Evolutionary conservation across 1,140 invertebrate genomes (phyloP).

Genomic region (Ceratitis capitata): DNA sequence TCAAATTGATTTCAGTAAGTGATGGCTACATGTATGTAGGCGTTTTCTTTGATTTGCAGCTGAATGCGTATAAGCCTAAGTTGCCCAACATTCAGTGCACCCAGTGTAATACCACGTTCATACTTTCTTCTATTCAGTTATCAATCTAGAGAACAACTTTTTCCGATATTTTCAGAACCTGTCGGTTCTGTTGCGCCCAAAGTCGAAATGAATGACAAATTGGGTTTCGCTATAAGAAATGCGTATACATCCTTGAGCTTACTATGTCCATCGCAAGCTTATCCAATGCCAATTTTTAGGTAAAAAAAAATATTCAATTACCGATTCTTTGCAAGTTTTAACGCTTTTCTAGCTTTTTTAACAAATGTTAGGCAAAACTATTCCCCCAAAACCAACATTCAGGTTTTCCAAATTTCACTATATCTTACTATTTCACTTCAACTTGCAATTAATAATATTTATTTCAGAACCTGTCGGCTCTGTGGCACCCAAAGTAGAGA

Average conservation of each 20-base stretch:
- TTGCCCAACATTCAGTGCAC: conserved; percentile 32
- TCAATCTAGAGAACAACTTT: too few relatives aligned
- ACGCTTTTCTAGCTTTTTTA: conserved; percentile 68
- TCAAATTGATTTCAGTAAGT: too few relatives aligned
- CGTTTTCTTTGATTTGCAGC: too few relatives aligned
- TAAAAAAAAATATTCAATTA: conserved; percentile 46
- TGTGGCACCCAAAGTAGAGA: conserved; percentile 72
- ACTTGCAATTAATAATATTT: background rate
- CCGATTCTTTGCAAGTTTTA: conserved; percentile 58
- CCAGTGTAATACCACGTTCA: too few relatives aligned
- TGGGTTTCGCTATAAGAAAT: conserved; percentile 62
- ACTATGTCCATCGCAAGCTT: conserved; percentile 72
- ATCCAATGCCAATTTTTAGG: conserved; percentile 71
- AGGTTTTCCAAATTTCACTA: background rate
- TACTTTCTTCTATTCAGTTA: too few relatives aligned
- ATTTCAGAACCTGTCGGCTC: conserved; percentile 74
- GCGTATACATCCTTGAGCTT: conserved; percentile 73
- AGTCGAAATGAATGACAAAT: conserved; percentile 56
- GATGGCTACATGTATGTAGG: too few relatives aligned
- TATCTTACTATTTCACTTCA: background rate
- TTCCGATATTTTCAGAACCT: conserved; percentile 69
- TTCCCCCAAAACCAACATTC: background rate
- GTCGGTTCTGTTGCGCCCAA: conserved; percentile 75
- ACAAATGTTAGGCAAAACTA: too few relatives aligned
- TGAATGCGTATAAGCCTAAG: conserved; percentile 61